Evolutionary conservation across 2,888 invertebrate genomes (phyloP), one percentile per base, ranked within the genome.

Genomic region (Bembecia ichneumoniformis): DNA sequence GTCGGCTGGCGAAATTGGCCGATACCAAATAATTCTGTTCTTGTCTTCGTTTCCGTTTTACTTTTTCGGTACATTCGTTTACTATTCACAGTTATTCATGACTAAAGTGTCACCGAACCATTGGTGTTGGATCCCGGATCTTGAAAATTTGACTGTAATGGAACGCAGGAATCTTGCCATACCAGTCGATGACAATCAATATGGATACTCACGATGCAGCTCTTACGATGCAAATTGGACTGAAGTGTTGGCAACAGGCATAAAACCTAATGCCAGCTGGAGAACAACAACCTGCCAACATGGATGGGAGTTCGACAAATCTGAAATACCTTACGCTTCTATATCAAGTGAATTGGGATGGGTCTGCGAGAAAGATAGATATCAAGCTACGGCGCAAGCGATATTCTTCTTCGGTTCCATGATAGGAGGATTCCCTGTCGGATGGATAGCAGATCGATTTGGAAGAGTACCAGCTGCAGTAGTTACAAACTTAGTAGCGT

Each of bases 111-210:
- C 54, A 17, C 36, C 35, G 3, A 47, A 52, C 28, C 46, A 54
- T 28, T 54, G 54, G 54, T 54, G 54, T 47, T 51, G 54, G 52
- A 48, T 54, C 10, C 54, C 54, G n/a, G 54, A 54, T 16, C 16
- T 54, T 11, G 52, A 47, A 15, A 54, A 54, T 45, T 50, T 54
- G 11, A 54, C 54, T 10, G 46, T 13, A 1, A 15, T 44, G 3
- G 52, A 54, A 46, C 46, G 54, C 47, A 47, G 48, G 15, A 46
- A 9, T 20, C 17, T 52, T 10, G 54, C 52, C 9, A 54, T 54
- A 49, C 54, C 54, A 4, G 16, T 13, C 3, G 52, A 52, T 10
- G 46, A 35, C 35, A 40, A 3, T 11, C 16, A 47, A 35, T 52
- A 46, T 35, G 52, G 51, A 15, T 48, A 51, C 16, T 49, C 50